Evolutionary conservation across 2,888 invertebrate species (phyloP).

Genomic region (Phytoseiulus persimilis): DNA sequence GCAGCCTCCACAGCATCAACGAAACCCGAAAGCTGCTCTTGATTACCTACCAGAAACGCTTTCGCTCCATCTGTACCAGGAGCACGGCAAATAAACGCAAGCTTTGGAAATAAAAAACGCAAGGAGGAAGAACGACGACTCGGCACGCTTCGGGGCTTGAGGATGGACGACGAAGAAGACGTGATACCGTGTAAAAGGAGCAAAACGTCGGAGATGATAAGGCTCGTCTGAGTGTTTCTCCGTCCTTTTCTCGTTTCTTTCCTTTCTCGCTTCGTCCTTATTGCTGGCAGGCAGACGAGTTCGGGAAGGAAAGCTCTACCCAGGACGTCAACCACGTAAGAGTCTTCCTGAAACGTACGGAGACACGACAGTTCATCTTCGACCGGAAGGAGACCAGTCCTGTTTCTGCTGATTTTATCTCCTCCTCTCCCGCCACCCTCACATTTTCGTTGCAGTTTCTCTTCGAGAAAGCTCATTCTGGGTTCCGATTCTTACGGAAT

Average conservation of each 20-base stretch:
- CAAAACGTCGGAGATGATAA: background rate
- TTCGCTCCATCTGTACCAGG: too few relatives aligned
- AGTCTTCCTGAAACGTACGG: background rate
- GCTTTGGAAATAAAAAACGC: background rate
- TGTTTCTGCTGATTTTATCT: background rate
- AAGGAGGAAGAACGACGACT: background rate
- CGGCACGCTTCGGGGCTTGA: too few relatives aligned
- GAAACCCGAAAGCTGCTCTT: background rate
- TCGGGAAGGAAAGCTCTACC: background rate
- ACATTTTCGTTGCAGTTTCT: background rate
- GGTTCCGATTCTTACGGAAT: background rate
- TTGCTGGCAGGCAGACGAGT: background rate
- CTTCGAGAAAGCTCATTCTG: background rate
- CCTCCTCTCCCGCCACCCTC: background rate
- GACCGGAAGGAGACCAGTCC: background rate
- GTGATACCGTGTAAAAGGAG: background rate
- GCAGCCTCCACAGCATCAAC: background rate
- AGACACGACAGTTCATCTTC: background rate
- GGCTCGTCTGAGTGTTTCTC: background rate
- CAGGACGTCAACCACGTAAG: background rate
- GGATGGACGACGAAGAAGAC: background rate
- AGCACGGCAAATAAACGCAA: background rate
- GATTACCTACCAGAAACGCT: background rate
- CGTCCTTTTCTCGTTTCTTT: background rate
- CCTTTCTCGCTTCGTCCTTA: background rate